A percentile compares a stretch with the other conserved stretches of the same genome.
These are phyloP conservation scores for Cosmia pyralina DNA, from an alignment of 2,888 invertebrate species.

Conservation along the genomic window DNA sequence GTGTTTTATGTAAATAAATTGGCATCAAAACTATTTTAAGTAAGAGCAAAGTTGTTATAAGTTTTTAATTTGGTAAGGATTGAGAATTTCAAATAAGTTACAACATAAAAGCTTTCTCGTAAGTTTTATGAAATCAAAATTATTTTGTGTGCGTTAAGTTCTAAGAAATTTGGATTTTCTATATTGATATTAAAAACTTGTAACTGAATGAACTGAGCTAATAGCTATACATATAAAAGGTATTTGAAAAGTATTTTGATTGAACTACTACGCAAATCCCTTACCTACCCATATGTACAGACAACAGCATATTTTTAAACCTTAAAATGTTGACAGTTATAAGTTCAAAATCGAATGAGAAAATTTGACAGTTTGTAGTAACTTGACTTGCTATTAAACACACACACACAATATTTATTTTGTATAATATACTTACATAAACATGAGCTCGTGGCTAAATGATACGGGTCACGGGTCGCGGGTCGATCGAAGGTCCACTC, in stretches of 20 bases:
- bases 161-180: slow-evolving; percentile 17
- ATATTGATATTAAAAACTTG: slow-evolving; percentile 24
- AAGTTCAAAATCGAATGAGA: no score
- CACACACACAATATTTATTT: no score
- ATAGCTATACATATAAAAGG: no score
- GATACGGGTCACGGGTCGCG: not conserved
- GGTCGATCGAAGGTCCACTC: not conserved
- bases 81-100: slow-evolving; percentile 25
- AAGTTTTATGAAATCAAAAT: slow-evolving; percentile 11
- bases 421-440: no score
- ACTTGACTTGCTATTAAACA: no score
- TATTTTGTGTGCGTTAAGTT: slow-evolving; percentile 1
- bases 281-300: not conserved
- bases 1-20: slow-evolving; percentile 1
- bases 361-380: no score
- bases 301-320: no score
- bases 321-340: no score
- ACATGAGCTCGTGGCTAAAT: not conserved
- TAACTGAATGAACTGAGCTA: slow-evolving; percentile 9
- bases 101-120: slow-evolving; percentile 1
- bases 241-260: not conserved
- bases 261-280: not conserved
- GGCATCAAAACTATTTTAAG: slow-evolving; percentile 16
- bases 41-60: slow-evolving; percentile 19
- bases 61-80: not conserved